Evolutionary conservation across 2,888 invertebrate genomes (phyloP).

Genomic region (Phragmatobia fuliginosa): DNA sequence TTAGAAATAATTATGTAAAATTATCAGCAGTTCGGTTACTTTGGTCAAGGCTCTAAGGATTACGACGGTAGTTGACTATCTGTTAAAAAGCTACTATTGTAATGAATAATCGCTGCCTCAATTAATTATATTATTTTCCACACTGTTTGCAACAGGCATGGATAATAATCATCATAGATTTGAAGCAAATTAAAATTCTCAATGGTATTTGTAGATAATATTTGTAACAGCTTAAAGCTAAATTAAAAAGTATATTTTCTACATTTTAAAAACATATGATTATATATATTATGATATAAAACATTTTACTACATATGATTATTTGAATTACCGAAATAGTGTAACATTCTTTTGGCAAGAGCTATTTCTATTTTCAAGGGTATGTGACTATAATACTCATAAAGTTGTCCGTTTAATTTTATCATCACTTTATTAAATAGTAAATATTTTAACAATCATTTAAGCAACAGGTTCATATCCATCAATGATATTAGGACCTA

Average conservation of each 20-base stretch:
- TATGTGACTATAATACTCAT: background rate
- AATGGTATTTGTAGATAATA: background rate
- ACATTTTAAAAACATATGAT: too few relatives aligned
- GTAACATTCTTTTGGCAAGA: slow-evolving; percentile 7
- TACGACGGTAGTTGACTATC: background rate
- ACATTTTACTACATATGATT: background rate
- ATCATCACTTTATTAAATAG: background rate
- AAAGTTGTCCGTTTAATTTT: background rate
- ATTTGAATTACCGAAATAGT: background rate
- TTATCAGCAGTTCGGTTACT: too few relatives aligned
- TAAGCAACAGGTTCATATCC: background rate
- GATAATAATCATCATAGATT: background rate
- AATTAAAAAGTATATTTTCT: too few relatives aligned
- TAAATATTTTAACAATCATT: background rate
- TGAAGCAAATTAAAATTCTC: background rate
- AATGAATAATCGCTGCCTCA: background rate
- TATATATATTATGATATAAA: too few relatives aligned
- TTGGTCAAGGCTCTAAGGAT: too few relatives aligned
- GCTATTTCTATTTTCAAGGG: slow-evolving; percentile 4
- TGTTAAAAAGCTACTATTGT: background rate
- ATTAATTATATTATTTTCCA: background rate
- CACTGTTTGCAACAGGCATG: background rate
- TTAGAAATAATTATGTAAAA: too few relatives aligned
- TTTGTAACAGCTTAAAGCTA: background rate
- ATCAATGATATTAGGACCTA: background rate